A percentile compares a stretch with the other conserved stretches of the same genome.
Conservation (phyloP, 2,113 vertebrate genomes). For the Austrofundulus limnaeus region DNA sequence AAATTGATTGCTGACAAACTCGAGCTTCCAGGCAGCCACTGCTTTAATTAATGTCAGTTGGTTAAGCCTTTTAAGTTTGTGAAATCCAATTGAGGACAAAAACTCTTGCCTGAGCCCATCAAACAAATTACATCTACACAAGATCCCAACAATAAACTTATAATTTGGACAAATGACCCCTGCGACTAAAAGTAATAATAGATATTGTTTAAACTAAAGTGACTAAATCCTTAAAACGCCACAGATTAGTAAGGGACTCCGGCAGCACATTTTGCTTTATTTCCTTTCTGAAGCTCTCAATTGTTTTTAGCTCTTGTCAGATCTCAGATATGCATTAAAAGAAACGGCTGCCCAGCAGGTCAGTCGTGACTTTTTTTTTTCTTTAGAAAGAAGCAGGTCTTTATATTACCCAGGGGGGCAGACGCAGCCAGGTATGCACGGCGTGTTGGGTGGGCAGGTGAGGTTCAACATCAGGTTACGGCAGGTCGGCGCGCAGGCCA, state of each 20-base stretch:
- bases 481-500: constrained; percentile 91
- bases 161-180: background rate
- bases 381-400: background rate
- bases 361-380: background rate
- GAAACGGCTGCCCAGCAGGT: background rate
- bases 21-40: constrained; percentile 10
- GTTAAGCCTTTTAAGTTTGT: constrained; percentile 5
- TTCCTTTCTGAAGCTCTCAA: background rate
- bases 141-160: background rate
- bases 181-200: background rate
- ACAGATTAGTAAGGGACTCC: background rate
- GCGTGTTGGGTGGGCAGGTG: constrained; percentile 90
- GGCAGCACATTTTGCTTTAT: background rate
- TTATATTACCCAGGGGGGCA: constrained; percentile 88
- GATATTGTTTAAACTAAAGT: background rate
- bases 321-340: background rate
- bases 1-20: constrained; percentile 13
- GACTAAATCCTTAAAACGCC: too few relatives aligned
- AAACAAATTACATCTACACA: constrained; percentile 6
- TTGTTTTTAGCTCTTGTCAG: background rate
- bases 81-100: background rate
- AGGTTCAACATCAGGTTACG: constrained; percentile 97
- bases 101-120: background rate
- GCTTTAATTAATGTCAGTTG: constrained; percentile 1
- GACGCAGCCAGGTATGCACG: constrained; percentile 92